Evolutionary conservation across 2,888 invertebrate species (phyloP), one percentile per base, ranked within the genome.

Genomic region (Luperina nickerlii): DNA sequence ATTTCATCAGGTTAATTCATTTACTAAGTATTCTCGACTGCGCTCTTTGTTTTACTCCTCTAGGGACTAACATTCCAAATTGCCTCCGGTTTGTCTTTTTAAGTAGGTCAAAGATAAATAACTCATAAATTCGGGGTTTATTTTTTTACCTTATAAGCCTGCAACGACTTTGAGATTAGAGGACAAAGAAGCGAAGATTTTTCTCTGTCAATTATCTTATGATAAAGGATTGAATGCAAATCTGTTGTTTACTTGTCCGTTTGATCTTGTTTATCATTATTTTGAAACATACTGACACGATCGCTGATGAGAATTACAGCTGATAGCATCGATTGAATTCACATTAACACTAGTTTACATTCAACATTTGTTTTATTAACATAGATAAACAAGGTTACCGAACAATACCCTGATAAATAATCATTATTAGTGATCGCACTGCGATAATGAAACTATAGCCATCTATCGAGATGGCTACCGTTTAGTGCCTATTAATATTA

Each of bases 71-170:
- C 70, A 79, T 78, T 69, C 57, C 51, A 83, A 90, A 87, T 87
- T 87, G 79, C 78, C 79, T 81, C 74, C 76, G 48, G 80, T 86
- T 83, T 87, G 76, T 84, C 78, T 81, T 68, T 73, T 60, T 87
- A 90, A 90, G 79, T 91, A 82, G 90, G 91, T 90, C 90, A 89
- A 85, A 85, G 83, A 87, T 87, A 84, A 85, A 20, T 87, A 89
- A 86, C 80, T 87, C 87, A 78, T 87, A 86, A 87, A 87, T 88
- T 87, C 68, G 51, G 71, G 76, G 71, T 78, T 87, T 87, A 88
- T 79, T 74, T 85, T 89, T 90, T 87, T 87, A 87, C 87, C 80
- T 88, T 82, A 78, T 87, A 83, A 83, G 74, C 79, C 79, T 74
- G 48, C 48, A 69, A 76, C 65, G 67, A 57, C 82, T 89, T 87